Base-by-base conservation (phyloP, 2,113 vertebrate genomes). In the Pavo muticus region DNA sequence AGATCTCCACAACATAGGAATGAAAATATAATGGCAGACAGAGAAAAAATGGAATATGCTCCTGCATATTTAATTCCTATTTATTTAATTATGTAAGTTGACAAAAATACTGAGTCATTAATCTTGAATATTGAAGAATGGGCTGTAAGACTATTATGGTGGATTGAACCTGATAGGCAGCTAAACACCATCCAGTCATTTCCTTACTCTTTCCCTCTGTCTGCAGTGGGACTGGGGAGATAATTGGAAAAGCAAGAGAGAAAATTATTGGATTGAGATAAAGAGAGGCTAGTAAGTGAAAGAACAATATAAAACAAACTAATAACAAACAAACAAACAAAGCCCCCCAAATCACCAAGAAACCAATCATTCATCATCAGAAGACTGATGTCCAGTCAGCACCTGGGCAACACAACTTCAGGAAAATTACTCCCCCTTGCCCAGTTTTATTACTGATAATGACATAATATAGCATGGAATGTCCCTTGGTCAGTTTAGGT, bases 181-280 rank as follows among this genome's bases (percentile, higher is more conserved):
- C 18, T 88, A 57, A 90, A 8, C 12, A 73, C 2, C 4, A 39
- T 9, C 12, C 9, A 48, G 13, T 44, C 0, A 0, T 7, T 63
- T 0, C 0, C n/a, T 44, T 10, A 20, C 5, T 70, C 2, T 9
- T 5, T 23, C 0, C 1, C n/a, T 60, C n/a, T 20, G 8, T 60
- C 20, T 15, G 23, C 27, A 45, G 0, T 7, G 19, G 8, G 7
- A 42, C 76, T 30, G 7, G 19, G 17, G 21, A 63, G 25, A 63
- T 7, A 72, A 59, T 0, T 68, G 16, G 47, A 77, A 84, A 12
- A 9, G 39, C 6, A 30, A 76, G 39, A 68, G 30, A 71, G 18
- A 75, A 84, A 81, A n/a, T 8, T 24, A 15, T 13, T 52, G 4
- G 3, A 1, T 39, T 2, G 4, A 52, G 18, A 48, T 59, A 59